Conservation (phyloP, 2,113 vertebrate genomes). For the Lucifuga dentata region DNA sequence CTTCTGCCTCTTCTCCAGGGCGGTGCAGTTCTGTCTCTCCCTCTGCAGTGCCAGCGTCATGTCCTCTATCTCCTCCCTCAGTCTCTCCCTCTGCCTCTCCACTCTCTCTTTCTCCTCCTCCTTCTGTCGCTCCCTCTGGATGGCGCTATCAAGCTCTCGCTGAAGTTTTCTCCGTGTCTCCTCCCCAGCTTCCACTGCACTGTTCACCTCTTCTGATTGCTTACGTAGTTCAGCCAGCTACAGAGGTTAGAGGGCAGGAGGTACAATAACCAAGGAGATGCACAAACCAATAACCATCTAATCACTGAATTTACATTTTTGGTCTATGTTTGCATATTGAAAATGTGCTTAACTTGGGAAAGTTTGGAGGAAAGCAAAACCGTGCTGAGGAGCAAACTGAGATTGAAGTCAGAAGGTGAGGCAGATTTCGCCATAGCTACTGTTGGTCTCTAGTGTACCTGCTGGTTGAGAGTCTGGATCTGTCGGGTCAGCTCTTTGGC, state of each 20-base stretch:
- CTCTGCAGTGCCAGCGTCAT: slow-evolving; percentile 88
- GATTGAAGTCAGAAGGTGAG: too few relatives aligned
- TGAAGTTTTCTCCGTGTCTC: slow-evolving; percentile 87
- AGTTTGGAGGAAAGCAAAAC: too few relatives aligned
- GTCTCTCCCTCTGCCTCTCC: slow-evolving; percentile 85
- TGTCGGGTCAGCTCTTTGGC: slow-evolving; percentile 82
- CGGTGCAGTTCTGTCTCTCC: slow-evolving; percentile 88
- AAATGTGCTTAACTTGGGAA: too few relatives aligned
- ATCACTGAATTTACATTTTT: too few relatives aligned
- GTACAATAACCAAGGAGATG: too few relatives aligned
- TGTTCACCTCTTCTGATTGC: slow-evolving; percentile 88
- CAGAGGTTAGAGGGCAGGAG: not conserved
- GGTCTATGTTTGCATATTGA: too few relatives aligned
- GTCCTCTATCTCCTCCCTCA: slow-evolving; percentile 92
- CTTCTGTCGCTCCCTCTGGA: slow-evolving; percentile 84
- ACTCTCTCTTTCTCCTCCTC: slow-evolving; percentile 88
- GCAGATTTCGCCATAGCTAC: not conserved
- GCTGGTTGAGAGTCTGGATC: slow-evolving; percentile 83
- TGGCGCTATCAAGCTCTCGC: slow-evolving; percentile 85
- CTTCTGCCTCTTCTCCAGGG: slow-evolving; percentile 92
- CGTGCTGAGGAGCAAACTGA: too few relatives aligned
- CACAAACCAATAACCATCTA: too few relatives aligned
- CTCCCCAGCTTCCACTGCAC: slow-evolving; percentile 84
- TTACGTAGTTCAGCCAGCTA: slow-evolving; percentile 88
- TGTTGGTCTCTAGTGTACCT: slow-evolving; percentile 66